Percentiles rank a stretch among this genome's conserved stretches.
phyloP scores from a whole-genome alignment of 2,113 vertebrate genomes.

The Cyprinodon brontotheroides region DNA sequence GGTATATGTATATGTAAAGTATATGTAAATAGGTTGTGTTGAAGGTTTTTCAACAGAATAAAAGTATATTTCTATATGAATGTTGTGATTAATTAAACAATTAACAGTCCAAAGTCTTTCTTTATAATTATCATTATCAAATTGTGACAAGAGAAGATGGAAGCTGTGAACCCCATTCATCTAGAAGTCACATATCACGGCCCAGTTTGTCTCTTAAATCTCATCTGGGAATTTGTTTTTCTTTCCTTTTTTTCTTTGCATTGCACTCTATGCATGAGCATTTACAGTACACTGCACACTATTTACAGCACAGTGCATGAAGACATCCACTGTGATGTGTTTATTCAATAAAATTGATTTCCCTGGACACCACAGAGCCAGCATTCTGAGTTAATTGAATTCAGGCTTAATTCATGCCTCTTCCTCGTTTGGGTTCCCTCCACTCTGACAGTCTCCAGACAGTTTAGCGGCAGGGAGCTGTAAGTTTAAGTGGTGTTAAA shows the following conservation, averaged over 20 bases:
- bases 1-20: too few relatives aligned
- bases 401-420: slow-evolving; percentile 66
- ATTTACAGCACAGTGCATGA: slow-evolving; percentile 63
- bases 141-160: slow-evolving; percentile 56
- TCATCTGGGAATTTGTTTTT: slow-evolving; percentile 44
- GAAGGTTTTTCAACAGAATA: not conserved
- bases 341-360: slow-evolving; percentile 82
- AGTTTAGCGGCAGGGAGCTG: slow-evolving; percentile 51
- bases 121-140: slow-evolving; percentile 63
- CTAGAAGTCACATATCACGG: slow-evolving; percentile 49
- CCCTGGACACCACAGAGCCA: slow-evolving; percentile 66
- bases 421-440: slow-evolving; percentile 25
- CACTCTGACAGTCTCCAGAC: slow-evolving; percentile 62
- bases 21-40: too few relatives aligned
- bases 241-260: slow-evolving; percentile 33
- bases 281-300: slow-evolving; percentile 35
- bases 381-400: slow-evolving; percentile 76
- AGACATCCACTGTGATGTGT: slow-evolving; percentile 73
- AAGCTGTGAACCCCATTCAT: slow-evolving; percentile 41
- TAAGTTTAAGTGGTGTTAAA: slow-evolving; percentile 78
- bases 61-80: not conserved
- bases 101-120: slow-evolving; percentile 8
- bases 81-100: slow-evolving; percentile 46
- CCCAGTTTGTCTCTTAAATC: slow-evolving; percentile 10
- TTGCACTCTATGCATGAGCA: not conserved